Evolutionary conservation across 2,113 vertebrate species (phyloP).

Genomic region (Dipodomys stephensi): DNA sequence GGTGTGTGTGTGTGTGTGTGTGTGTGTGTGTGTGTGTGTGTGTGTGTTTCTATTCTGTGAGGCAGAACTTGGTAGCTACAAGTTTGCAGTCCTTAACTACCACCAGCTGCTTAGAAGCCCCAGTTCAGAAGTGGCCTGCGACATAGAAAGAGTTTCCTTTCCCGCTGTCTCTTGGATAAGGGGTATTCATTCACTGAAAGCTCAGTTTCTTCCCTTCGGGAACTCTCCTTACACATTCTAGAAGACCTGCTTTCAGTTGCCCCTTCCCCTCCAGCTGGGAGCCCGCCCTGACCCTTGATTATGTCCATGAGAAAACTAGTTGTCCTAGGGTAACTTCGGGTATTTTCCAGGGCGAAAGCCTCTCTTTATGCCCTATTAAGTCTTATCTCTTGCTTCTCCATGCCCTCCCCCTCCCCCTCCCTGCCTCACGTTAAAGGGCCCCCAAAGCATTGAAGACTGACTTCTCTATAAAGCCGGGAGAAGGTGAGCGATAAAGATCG

Average conservation of each 20-base stretch:
- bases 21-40: neutral
- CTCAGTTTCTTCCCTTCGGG: neutral
- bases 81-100: too few relatives aligned
- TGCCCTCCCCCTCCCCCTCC: neutral
- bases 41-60: neutral
- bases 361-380: neutral
- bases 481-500: conserved; percentile 69
- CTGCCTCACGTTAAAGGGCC: neutral
- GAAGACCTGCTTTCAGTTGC: neutral
- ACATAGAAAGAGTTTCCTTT: neutral
- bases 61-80: neutral
- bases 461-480: conserved; percentile 35
- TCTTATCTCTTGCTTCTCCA: neutral
- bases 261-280: too few relatives aligned
- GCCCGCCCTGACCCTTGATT: neutral
- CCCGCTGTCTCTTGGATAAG: neutral
- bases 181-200: neutral
- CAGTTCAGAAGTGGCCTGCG: neutral
- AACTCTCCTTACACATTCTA: neutral
- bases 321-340: neutral
- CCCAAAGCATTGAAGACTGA: neutral
- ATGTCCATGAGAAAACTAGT: neutral
- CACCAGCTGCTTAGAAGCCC: neutral
- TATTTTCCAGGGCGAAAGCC: neutral
- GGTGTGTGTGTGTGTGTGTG: neutral